Evolutionary conservation across 2,797 vertebrate genomes (phyloP).

Genomic region (Centroberyx gerrardi): DNA sequence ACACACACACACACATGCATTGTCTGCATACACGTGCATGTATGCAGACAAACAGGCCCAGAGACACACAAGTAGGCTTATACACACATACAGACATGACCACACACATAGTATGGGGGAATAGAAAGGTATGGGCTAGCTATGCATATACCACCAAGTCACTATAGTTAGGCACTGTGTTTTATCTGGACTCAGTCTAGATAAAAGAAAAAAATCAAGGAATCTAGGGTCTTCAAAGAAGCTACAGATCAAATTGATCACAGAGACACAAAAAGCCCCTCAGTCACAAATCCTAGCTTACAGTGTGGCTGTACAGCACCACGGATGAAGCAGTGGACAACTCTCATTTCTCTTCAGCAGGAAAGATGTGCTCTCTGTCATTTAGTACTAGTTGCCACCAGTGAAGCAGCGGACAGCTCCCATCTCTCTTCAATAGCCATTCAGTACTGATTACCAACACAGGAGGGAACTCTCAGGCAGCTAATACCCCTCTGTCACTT

Average conservation of each 20-base stretch:
- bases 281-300: not conserved
- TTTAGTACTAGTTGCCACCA: constrained; percentile 11
- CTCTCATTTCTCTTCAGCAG: constrained; percentile 5
- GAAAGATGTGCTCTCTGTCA: constrained; percentile 16
- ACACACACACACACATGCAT: constrained; percentile 1
- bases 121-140: not conserved
- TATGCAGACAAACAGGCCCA: no score
- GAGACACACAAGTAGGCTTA: not conserved
- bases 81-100: not conserved
- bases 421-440: constrained; percentile 8
- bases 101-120: not conserved
- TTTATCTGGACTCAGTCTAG: not conserved
- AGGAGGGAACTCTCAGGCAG: constrained; percentile 7
- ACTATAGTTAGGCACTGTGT: no score
- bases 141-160: not conserved
- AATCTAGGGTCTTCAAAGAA: constrained; percentile 2
- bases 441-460: constrained; percentile 11
- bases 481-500: constrained; percentile 5
- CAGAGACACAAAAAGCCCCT: not conserved
- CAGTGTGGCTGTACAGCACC: not conserved
- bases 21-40: no score
- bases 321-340: not conserved
- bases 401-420: constrained; percentile 4
- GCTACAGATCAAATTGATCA: constrained; percentile 5
- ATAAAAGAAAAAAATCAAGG: constrained; percentile 7